Percentiles rank a stretch among this genome's conserved stretches.
Conservation (phyloP, 2,113 vertebrate genomes). For the Orycteropus afer region DNA sequence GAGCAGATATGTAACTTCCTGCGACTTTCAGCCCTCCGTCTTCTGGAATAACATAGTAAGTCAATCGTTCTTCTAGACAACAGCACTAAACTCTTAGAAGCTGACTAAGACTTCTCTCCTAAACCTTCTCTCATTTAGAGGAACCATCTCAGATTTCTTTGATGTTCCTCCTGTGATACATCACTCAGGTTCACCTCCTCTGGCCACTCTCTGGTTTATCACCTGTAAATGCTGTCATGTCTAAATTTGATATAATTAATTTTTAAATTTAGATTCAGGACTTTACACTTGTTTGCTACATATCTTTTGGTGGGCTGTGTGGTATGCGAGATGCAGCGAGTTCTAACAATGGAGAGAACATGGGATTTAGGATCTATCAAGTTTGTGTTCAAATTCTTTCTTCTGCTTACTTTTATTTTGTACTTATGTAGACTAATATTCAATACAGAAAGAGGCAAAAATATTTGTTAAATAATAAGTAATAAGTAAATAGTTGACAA, state of each 20-base stretch:
- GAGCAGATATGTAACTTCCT: not conserved
- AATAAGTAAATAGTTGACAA: not conserved
- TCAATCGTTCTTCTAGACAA: not conserved
- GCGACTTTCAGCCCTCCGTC: not conserved
- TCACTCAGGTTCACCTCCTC: not conserved
- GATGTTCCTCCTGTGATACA: not conserved
- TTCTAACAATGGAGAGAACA: not conserved
- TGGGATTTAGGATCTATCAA: not conserved
- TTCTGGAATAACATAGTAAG: not conserved
- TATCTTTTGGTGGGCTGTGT: not conserved
- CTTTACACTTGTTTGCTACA: not conserved
- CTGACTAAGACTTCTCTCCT: not conserved
- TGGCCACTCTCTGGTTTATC: not conserved
- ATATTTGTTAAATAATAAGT: not conserved
- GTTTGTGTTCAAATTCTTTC: not conserved
- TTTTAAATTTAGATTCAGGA: not conserved
- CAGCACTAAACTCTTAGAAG: not conserved
- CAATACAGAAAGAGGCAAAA: not conserved
- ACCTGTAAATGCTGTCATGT: not conserved
- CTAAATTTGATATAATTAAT: not conserved
- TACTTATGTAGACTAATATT: not conserved
- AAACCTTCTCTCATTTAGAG: not conserved
- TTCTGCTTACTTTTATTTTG: not conserved
- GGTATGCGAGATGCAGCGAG: not conserved
- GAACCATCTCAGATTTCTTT: not conserved